phyloP scores from a whole-genome alignment of 2,113 vertebrate genomes.

The Copsychus sechellarum region DNA sequence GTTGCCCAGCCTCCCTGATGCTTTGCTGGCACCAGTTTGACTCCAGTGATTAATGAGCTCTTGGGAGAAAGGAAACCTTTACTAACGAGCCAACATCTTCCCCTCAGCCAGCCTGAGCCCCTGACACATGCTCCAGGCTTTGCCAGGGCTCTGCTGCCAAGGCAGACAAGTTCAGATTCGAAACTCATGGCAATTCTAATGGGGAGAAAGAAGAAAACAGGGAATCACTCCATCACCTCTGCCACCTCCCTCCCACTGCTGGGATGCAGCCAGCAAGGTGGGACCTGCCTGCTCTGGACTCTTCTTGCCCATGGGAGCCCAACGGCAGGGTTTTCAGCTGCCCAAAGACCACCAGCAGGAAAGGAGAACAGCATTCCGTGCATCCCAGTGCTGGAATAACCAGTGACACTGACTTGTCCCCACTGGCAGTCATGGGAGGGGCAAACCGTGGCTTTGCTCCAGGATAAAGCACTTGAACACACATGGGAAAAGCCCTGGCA shows the following conservation, averaged over 20 bases:
- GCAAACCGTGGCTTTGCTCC: not conserved
- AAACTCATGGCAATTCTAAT: not conserved
- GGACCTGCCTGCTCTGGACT: not conserved
- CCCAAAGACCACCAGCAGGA: not conserved
- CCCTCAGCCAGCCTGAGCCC: not conserved
- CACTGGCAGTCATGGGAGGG: not conserved
- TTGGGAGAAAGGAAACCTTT: constrained; percentile 40
- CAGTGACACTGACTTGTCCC: rapidly evolving
- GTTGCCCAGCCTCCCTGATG: not conserved
- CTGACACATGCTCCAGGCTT: not conserved
- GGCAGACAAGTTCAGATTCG: not conserved
- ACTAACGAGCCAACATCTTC: constrained; percentile 6
- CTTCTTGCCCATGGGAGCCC: not conserved
- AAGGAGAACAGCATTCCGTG: not conserved
- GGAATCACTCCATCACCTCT: rapidly evolving
- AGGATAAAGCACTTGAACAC: rapidly evolving
- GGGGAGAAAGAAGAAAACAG: too few species aligned
- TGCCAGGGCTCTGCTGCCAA: not conserved
- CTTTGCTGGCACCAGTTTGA: not conserved
- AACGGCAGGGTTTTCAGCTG: not conserved
- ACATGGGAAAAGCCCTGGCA: rapidly evolving
- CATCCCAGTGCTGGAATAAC: not conserved
- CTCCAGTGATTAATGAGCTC: constrained; percentile 1
- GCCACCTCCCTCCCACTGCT: not conserved
- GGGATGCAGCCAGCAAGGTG: not conserved